Base-by-base conservation (phyloP, 2,888 invertebrate species). In the Ormia ochracea region DNA sequence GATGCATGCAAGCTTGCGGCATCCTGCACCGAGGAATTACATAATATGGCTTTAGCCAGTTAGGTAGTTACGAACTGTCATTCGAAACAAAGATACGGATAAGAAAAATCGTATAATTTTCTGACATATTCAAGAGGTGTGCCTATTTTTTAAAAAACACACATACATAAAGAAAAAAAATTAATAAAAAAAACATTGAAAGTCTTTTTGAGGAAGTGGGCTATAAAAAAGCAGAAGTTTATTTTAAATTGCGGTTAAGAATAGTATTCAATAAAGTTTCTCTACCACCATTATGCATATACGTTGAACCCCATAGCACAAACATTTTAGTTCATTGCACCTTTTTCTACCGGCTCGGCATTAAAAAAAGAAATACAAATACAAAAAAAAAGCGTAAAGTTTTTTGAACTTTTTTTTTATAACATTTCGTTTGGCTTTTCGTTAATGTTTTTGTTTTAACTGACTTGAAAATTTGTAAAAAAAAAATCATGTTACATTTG, bases 171-270 rank as follows among this genome's bases (percentile, higher is more conserved):
- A n/a, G n/a, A n/a, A n/a, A n/a, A n/a, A n/a, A n/a, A n/a, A n/a
- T n/a, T n/a, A n/a, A n/a, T n/a, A n/a, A n/a, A n/a, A n/a, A n/a
- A n/a, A n/a, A n/a, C n/a, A n/a, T n/a, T n/a, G n/a, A n/a, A n/a
- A n/a, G n/a, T n/a, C n/a, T n/a, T n/a, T n/a, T n/a, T n/a, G n/a
- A n/a, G n/a, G n/a, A n/a, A n/a, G n/a, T n/a, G n/a, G n/a, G n/a
- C n/a, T n/a, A n/a, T n/a, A n/a, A n/a, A n/a, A n/a, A n/a, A n/a
- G n/a, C n/a, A n/a, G n/a, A n/a, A n/a, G 59, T 48, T 54, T 23
- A n/a, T n/a, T 69, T 76, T 28, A 48, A 69, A 69, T 63, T 70
- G 76, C 56, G 76, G 63, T 77, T 77, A 69, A 76, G 69, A 70
- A 63, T 48, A 76, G 43, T 48, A 63, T 70, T 70, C 69, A 63